Evolutionary conservation across 2,113 vertebrate genomes (phyloP).

Genomic region (Orcinus orca): DNA sequence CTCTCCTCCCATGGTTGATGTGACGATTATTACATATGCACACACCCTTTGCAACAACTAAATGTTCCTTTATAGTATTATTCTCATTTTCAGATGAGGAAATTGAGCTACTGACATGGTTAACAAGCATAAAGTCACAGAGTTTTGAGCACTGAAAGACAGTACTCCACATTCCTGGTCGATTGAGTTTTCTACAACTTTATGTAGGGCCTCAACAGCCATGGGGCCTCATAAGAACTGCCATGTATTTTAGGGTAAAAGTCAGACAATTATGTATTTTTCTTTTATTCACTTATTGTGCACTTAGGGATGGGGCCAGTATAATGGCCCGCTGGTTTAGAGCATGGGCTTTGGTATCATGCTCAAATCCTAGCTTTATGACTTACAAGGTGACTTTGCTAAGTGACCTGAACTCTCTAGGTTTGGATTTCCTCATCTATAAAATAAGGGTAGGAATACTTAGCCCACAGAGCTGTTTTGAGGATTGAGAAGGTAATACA

Average conservation of each 20-base stretch:
- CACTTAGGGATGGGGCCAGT: background rate
- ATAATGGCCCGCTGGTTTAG: background rate
- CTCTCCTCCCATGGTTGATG: background rate
- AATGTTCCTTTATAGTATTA: background rate
- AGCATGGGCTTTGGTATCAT: background rate
- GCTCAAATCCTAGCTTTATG: background rate
- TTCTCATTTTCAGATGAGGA: background rate
- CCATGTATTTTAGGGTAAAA: background rate
- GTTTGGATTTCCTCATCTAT: background rate
- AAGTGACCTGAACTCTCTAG: background rate
- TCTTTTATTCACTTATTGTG: background rate
- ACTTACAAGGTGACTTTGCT: background rate
- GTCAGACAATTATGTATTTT: background rate
- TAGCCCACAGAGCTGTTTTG: background rate
- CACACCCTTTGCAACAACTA: background rate
- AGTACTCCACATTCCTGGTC: background rate
- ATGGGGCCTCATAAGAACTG: background rate
- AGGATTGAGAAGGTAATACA: background rate
- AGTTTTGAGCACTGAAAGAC: background rate
- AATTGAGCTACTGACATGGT: background rate
- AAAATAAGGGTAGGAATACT: background rate
- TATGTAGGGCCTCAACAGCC: background rate
- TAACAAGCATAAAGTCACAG: background rate
- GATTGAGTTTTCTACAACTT: background rate
- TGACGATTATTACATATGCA: background rate